Conservation (phyloP, 2,113 vertebrate species). For the Cryptomyrus ogoouensis region DNA sequence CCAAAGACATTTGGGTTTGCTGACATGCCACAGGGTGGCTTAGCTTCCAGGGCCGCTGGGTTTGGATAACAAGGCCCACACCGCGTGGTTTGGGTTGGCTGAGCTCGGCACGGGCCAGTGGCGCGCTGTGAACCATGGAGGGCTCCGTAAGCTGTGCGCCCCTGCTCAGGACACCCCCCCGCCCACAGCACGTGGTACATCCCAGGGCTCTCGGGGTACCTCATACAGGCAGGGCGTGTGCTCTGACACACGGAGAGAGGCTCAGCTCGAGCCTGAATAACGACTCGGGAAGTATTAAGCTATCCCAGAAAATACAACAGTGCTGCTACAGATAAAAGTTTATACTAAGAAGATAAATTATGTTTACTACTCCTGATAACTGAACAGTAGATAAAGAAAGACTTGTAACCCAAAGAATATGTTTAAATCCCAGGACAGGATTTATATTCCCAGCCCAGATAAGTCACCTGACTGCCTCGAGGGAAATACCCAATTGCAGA, state of each 20-base stretch:
- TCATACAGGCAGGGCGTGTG: background rate
- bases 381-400: background rate
- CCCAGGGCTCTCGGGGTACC: background rate
- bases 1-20: background rate
- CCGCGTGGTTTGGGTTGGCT: background rate
- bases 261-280: background rate
- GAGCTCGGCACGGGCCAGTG: background rate
- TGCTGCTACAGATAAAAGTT: background rate
- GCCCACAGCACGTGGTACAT: background rate
- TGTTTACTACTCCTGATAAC: slow-evolving; percentile 2
- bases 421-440: background rate
- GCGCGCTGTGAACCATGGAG: background rate
- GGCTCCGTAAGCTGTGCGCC: background rate
- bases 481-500: background rate
- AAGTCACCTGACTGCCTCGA: background rate
- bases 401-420: background rate
- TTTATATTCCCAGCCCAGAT: background rate
- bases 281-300: background rate
- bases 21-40: background rate
- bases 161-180: background rate
- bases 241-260: background rate
- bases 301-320: background rate
- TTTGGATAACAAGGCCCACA: background rate
- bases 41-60: too few relatives aligned
- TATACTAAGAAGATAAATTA: background rate